Evolutionary conservation across 2,888 invertebrate genomes (phyloP).

Genomic region (Erpobdella octoculata): DNA sequence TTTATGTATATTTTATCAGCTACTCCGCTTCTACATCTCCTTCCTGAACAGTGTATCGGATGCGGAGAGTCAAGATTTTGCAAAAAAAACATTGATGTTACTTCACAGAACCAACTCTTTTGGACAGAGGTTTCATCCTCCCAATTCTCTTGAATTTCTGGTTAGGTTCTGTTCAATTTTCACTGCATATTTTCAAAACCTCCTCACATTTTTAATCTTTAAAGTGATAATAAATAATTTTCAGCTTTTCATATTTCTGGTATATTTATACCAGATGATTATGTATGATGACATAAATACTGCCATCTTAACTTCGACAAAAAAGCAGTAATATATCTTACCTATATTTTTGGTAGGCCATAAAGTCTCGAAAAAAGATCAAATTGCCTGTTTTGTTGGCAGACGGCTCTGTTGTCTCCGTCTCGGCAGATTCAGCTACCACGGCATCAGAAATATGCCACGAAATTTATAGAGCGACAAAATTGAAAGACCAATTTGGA

Average conservation of each 20-base stretch:
- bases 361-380: constrained; percentile 33
- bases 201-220: too few species aligned
- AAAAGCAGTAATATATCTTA: too few species aligned
- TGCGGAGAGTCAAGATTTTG: constrained; percentile 29
- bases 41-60: constrained; percentile 33
- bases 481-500: constrained; percentile 38
- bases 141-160: constrained; percentile 38
- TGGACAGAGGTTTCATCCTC: constrained; percentile 38
- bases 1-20: neutral
- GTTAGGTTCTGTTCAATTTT: constrained; percentile 25
- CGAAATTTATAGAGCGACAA: constrained; percentile 32
- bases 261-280: too few species aligned
- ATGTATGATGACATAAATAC: too few species aligned
- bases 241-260: too few species aligned
- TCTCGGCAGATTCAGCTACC: constrained; percentile 38
- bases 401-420: constrained; percentile 33
- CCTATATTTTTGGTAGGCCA: constrained; percentile 33
- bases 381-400: constrained; percentile 37
- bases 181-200: neutral
- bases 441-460: constrained; percentile 37
- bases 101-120: constrained; percentile 35
- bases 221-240: too few species aligned
- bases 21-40: constrained; percentile 28
- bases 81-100: constrained; percentile 30
- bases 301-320: too few species aligned